Evolutionary conservation across 2,113 vertebrate genomes (phyloP).

Genomic region (Phaethon lepturus): DNA sequence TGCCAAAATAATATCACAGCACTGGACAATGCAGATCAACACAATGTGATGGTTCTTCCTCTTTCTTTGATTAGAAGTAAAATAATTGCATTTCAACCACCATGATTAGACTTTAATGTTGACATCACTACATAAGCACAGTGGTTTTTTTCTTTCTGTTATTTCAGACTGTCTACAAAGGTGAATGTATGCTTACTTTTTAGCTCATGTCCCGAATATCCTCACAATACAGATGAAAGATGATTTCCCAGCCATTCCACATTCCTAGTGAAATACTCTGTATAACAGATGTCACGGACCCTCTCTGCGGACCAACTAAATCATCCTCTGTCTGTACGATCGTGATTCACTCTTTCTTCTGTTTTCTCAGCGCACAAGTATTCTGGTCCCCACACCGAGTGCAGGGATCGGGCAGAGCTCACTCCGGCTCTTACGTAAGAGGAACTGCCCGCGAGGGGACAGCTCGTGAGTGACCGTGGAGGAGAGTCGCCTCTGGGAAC

Average conservation of each 20-base stretch:
- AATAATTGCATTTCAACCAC: not conserved
- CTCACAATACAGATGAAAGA: not conserved
- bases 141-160: not conserved
- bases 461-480: rapidly evolving
- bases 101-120: not conserved
- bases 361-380: not conserved
- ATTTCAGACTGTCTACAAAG: not conserved
- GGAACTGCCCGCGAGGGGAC: not conserved
- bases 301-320: not conserved
- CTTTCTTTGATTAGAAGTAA: not conserved
- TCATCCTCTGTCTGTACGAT: not conserved
- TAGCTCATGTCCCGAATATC: not conserved
- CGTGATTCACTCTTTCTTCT: not conserved
- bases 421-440: not conserved
- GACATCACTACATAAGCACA: not conserved
- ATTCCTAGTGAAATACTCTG: not conserved
- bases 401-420: not conserved
- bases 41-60: rapidly evolving
- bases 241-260: not conserved
- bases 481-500: not conserved
- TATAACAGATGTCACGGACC: rapidly evolving
- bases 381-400: not conserved
- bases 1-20: not conserved
- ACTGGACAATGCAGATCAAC: not conserved
- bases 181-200: not conserved